These are phyloP conservation scores for Papilio protenor DNA, from an alignment of 2,888 invertebrate species.

Conservation along the genomic window DNA sequence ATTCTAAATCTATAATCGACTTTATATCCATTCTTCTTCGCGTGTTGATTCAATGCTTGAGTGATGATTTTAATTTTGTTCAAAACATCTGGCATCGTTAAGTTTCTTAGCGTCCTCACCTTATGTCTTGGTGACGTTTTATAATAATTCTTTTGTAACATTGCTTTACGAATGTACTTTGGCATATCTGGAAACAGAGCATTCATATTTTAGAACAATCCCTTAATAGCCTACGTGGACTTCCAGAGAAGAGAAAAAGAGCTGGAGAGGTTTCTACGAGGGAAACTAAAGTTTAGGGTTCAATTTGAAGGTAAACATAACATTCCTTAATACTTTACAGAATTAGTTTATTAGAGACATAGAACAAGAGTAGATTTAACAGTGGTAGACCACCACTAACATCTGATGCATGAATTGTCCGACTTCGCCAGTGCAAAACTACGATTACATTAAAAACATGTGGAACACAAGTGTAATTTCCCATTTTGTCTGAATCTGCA, in stretches of 20 bases:
- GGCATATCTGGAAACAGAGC: slow-evolving; percentile 59
- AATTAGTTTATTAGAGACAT: too few relatives aligned
- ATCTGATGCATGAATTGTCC: too few relatives aligned
- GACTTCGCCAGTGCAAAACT: too few relatives aligned
- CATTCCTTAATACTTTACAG: too few relatives aligned
- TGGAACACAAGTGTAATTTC: too few relatives aligned
- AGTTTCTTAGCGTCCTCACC: slow-evolving; percentile 58
- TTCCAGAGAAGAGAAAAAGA: neutral
- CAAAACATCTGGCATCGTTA: slow-evolving; percentile 63
- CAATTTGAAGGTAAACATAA: too few relatives aligned
- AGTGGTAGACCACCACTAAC: too few relatives aligned
- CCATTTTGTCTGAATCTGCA: too few relatives aligned
- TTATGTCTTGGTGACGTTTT: slow-evolving; percentile 51
- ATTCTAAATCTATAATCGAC: slow-evolving; percentile 72
- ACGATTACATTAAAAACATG: too few relatives aligned
- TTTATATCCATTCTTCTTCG: slow-evolving; percentile 69
- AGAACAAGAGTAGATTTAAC: too few relatives aligned
- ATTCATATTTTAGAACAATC: neutral
- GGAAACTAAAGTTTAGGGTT: too few relatives aligned
- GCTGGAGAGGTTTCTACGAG: neutral
- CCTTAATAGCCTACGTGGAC: too few relatives aligned
- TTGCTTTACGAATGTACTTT: slow-evolving; percentile 60
- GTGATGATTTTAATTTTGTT: slow-evolving; percentile 68
- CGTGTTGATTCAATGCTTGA: slow-evolving; percentile 59
- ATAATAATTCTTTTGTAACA: slow-evolving; percentile 56